Conservation (phyloP, 2,797 vertebrate species). For the Avahi laniger region DNA sequence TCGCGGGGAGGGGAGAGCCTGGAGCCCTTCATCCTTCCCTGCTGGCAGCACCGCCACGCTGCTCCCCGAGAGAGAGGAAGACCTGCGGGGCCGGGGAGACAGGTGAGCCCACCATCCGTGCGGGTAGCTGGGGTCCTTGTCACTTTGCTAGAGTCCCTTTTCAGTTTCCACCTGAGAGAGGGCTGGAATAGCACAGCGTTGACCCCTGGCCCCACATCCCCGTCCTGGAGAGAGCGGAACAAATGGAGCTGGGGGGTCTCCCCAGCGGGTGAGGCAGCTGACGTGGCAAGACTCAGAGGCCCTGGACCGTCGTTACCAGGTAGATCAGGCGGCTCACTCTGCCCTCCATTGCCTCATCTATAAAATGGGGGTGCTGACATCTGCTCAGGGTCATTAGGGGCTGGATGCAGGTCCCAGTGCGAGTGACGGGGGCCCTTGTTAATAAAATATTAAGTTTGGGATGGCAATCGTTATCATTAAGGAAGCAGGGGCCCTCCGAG, state of each 20-base stretch:
- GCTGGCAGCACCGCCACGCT: rapidly evolving
- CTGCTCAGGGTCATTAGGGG: background rate
- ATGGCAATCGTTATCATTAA: rapidly evolving
- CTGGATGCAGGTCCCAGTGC: background rate
- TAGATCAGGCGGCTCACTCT: background rate
- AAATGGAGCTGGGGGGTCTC: no score
- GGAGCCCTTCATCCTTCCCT: background rate
- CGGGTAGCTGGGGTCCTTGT: background rate
- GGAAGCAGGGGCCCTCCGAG: background rate
- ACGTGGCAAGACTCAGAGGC: background rate
- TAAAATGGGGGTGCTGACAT: rapidly evolving
- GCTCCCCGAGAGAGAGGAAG: no score
- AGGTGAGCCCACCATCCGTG: rapidly evolving
- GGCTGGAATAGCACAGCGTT: rapidly evolving
- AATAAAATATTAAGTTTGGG: rapidly evolving
- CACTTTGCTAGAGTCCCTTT: background rate
- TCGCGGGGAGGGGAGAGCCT: background rate
- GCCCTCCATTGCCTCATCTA: background rate
- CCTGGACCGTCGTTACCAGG: rapidly evolving
- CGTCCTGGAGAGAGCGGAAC: background rate
- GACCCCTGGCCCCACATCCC: background rate
- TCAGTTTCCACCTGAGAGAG: no score
- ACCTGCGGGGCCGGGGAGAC: rapidly evolving
- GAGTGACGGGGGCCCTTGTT: background rate
- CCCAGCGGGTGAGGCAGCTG: rapidly evolving